phyloP scores from a whole-genome alignment of 2,113 vertebrate genomes.

The Mionectes macconnelli region DNA sequence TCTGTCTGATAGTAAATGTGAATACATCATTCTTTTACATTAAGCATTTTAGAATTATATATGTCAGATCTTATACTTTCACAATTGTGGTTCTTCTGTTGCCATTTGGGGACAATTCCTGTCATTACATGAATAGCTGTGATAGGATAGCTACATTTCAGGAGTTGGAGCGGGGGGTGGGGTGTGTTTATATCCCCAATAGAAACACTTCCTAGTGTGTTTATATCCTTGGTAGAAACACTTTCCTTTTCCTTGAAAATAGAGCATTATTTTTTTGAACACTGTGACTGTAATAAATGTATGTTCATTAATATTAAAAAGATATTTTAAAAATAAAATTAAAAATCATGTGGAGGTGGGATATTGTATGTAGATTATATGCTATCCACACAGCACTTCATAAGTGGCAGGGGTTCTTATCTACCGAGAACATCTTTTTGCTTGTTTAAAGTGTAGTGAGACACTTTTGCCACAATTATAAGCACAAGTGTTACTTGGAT shows the following conservation, averaged over 20 bases:
- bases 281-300: neutral
- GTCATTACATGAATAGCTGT: neutral
- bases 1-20: neutral
- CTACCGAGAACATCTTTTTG: neutral
- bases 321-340: neutral
- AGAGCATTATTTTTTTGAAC: neutral
- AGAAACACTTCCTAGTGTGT: neutral
- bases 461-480: rapidly evolving
- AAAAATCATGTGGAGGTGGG: neutral
- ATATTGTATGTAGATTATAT: neutral
- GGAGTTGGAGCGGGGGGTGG: neutral
- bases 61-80: neutral
- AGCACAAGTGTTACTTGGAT: neutral
- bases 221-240: neutral
- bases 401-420: neutral
- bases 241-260: neutral
- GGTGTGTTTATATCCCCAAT: neutral
- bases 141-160: neutral
- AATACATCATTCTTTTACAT: neutral
- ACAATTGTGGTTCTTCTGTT: neutral
- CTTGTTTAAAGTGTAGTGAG: neutral
- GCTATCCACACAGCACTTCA: neutral
- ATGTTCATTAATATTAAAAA: neutral
- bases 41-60: neutral
- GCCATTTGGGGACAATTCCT: neutral